Percentiles rank a stretch among this genome's conserved stretches.
phyloP scores from a whole-genome alignment of 2,888 invertebrate genomes.

The Eristalis tenax region DNA sequence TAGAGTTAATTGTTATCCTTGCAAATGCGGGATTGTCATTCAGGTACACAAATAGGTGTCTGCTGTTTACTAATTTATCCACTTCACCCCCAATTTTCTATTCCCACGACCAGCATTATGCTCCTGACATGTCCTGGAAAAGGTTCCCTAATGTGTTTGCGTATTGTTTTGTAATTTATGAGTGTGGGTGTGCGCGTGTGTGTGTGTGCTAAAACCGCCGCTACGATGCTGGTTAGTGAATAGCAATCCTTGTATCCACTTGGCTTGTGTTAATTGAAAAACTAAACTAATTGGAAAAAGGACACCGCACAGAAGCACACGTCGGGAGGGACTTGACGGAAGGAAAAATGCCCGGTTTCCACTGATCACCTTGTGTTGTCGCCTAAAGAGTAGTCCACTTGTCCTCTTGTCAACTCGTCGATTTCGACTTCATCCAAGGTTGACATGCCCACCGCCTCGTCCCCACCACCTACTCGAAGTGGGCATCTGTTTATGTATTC shows the following conservation, averaged over 20 bases:
- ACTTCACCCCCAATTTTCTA: constrained; percentile 11
- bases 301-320: constrained; percentile 14
- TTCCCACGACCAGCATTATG: neutral
- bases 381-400: constrained; percentile 1
- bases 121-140: constrained; percentile 1
- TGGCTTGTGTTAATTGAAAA: constrained; percentile 61
- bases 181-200: constrained; percentile 3
- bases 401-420: neutral
- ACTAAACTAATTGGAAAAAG: constrained; percentile 65
- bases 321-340: neutral
- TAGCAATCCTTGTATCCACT: constrained; percentile 31
- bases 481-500: constrained; percentile 59
- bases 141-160: constrained; percentile 63
- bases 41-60: constrained; percentile 69
- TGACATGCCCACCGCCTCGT: neutral
- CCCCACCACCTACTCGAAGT: constrained; percentile 8
- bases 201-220: neutral
- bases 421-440: neutral
- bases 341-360: neutral
- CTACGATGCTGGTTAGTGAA: constrained; percentile 36
- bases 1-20: constrained; percentile 70
- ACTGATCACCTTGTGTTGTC: neutral
- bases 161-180: constrained; percentile 69
- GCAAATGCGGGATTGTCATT: constrained; percentile 69
- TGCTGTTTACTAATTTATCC: constrained; percentile 69